Evolutionary conservation across 2,797 vertebrate species (phyloP), one percentile per base, ranked within the genome.

Genomic region (Phataginus tetradactyla): DNA sequence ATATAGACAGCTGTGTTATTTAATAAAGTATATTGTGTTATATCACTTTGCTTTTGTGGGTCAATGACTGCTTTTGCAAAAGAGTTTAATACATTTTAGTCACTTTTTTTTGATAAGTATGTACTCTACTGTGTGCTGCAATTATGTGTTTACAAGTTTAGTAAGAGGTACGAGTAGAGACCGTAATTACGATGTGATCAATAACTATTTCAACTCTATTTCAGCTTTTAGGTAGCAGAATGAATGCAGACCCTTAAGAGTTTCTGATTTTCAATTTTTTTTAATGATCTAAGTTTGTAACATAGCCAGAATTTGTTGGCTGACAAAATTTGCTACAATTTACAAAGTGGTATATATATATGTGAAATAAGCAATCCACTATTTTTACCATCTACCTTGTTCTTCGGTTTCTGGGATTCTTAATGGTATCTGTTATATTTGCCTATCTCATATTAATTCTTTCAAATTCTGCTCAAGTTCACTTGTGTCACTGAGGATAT

Each of bases 21-120:
- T 92, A 97, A 97, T 98, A 98, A 98, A 98, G 49, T 92, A 88
- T 87, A 63, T 91, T 96, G 90, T 96, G 32, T 69, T 92, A 74
- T 72, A 97, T 94, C 64, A 84, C 51, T 78, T 7, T 92, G 59
- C 45, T 90, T 98, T 96, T 72, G 74, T 97, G 83, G 75, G 53
- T 93, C 80, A 94, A 3, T 97, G 87, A 95, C 59, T 96, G 27
- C 85, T 96, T 96, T 90, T 88, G 55, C n/a, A 83, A 83, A 94
- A 63, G 11, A 61, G 93, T 89, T 37, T 10, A 61, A 93, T 81
- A 64, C 27, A 63, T 86, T 94, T 80, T 85, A 45, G 85, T 93
- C 49, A 72, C 29, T 86, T 66, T 92, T 37, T 77, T 89, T 95
- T 93, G 90, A 57, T 74, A 83, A 81, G 42, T 91, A 39, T 72